These are phyloP conservation scores for Metaphire vulgaris DNA, from an alignment of 1,140 invertebrate species.

Conservation along the genomic window DNA sequence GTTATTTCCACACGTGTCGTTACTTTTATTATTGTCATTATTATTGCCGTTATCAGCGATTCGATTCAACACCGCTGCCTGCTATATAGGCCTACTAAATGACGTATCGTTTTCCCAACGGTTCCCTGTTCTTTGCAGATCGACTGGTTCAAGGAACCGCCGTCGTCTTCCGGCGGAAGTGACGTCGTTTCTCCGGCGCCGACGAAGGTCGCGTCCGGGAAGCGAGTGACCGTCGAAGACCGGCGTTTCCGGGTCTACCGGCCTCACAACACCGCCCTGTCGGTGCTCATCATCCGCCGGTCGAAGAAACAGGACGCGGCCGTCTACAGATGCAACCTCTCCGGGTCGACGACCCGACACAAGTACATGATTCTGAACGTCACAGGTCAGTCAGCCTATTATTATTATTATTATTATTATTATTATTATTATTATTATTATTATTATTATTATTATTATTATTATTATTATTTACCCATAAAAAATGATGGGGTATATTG, in stretches of 20 bases:
- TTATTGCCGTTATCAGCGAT: background rate
- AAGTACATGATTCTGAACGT: conserved; percentile 31
- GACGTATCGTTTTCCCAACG: no score
- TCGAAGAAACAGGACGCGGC: conserved; percentile 27
- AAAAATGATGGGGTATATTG: no score
- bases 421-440: no score
- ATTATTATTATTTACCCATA: no score
- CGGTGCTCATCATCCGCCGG: conserved; percentile 29
- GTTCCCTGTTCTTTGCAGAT: conserved; percentile 13
- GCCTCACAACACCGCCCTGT: conserved; percentile 30
- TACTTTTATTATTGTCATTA: no score
- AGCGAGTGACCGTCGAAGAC: conserved; percentile 22
- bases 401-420: no score
- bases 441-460: no score
- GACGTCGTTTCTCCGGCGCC: background rate
- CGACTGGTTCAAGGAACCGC: conserved; percentile 22
- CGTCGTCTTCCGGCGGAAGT: background rate
- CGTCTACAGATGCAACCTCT: conserved; percentile 29
- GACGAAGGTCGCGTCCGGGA: conserved; percentile 23
- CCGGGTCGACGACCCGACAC: conserved; percentile 28
- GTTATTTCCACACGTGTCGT: no score
- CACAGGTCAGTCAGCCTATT: conserved; percentile 29
- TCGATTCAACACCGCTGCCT: background rate
- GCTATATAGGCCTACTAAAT: no score
- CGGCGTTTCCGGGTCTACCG: conserved; percentile 27